A percentile compares a stretch with the other conserved stretches of the same genome.
phyloP scores from a whole-genome alignment of 2,113 vertebrate genomes.

The Coreoperca whiteheadi region DNA sequence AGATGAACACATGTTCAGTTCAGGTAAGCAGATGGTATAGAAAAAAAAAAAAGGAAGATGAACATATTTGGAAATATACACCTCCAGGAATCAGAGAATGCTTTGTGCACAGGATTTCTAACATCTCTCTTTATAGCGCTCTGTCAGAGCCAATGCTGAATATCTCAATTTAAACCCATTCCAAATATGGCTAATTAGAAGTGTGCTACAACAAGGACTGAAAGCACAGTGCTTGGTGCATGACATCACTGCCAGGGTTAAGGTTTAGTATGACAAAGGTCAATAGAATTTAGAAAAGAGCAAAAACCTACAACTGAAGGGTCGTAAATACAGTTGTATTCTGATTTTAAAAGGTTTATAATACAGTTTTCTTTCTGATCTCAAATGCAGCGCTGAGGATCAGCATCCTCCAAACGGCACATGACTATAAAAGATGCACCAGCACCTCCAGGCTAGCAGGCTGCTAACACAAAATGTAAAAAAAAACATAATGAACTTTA shows the following conservation, averaged over 20 bases:
- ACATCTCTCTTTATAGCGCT: conserved; percentile 12
- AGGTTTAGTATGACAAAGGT: background rate
- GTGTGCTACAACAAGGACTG: background rate
- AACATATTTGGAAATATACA: conserved; percentile 27
- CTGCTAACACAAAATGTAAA: background rate
- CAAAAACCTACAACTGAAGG: background rate
- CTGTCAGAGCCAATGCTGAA: background rate
- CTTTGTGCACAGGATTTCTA: background rate
- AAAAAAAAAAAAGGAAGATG: conserved; percentile 6
- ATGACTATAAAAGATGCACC: background rate
- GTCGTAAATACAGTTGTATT: background rate
- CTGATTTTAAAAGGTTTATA: background rate
- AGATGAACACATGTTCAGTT: conserved; percentile 63
- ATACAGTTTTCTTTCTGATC: background rate
- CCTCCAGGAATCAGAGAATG: conserved; percentile 13
- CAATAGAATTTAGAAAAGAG: background rate
- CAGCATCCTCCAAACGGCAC: background rate
- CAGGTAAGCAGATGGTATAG: conserved; percentile 64
- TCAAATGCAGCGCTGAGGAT: background rate
- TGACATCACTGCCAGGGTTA: background rate
- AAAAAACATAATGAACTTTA: conserved; percentile 21
- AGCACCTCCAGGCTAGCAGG: background rate
- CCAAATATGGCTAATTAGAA: background rate
- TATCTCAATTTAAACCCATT: background rate
- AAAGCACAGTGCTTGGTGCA: background rate